phyloP scores from a whole-genome alignment of 64 coral and sea anemone species.

The Platygyra sinensis region DNA sequence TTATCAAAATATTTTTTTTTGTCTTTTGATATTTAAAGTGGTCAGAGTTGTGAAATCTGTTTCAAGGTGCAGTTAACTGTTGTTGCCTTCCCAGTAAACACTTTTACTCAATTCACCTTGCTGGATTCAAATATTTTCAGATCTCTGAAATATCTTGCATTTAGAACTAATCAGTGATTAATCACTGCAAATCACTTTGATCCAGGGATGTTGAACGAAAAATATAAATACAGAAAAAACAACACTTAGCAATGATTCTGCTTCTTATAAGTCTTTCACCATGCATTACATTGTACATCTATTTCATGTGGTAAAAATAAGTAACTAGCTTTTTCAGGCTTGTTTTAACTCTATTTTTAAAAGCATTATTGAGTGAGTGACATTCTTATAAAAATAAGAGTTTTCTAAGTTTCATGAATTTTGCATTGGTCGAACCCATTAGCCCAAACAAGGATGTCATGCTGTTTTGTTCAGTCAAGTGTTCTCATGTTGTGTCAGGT shows the following conservation, averaged over 20 bases:
- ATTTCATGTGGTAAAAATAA: neutral
- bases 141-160: neutral
- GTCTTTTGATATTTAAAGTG: neutral
- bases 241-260: neutral
- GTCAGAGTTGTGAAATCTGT: neutral
- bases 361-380: neutral
- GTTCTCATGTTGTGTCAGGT: neutral
- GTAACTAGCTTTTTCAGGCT: neutral
- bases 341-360: neutral
- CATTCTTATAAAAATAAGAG: neutral
- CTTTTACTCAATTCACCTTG: neutral
- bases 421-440: neutral
- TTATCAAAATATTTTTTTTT: constrained; percentile 5
- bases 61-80: neutral
- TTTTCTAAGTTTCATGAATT: neutral
- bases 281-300: neutral
- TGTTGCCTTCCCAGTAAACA: neutral
- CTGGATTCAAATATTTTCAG: neutral
- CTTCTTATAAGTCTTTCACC: neutral
- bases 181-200: neutral
- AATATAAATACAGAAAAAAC: neutral
- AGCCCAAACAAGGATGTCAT: neutral
- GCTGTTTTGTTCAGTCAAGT: neutral
- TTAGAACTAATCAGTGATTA: neutral
- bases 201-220: neutral